A percentile compares a stretch with the other conserved stretches of the same genome.
Conservation (phyloP, 2,797 vertebrate species). For the Neosilurus mollespiculum region DNA sequence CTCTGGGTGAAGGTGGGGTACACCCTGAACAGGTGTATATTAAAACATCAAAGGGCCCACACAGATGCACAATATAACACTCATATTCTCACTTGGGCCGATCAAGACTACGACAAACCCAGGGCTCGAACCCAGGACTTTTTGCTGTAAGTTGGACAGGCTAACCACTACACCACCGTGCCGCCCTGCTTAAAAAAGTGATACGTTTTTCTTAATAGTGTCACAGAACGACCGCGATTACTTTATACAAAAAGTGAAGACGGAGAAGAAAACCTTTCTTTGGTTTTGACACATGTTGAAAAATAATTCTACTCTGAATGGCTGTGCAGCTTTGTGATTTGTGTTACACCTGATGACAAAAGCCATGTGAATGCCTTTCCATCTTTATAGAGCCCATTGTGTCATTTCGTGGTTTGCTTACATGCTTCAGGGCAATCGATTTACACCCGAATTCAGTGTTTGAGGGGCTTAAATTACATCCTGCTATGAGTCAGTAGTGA, state of each 20-base stretch:
- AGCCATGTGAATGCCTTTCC: constrained; percentile 7
- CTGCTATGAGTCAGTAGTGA: constrained; percentile 35
- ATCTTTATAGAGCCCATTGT: constrained; percentile 44
- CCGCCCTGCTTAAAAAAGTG: no score
- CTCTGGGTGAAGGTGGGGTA: no score
- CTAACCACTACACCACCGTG: no score
- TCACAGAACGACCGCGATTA: not conserved
- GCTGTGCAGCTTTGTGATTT: not conserved
- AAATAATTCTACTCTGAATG: not conserved
- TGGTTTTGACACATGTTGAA: constrained; percentile 3
- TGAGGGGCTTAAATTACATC: constrained; percentile 39
- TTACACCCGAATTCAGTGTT: constrained; percentile 6
- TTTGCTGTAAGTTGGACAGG: no score
- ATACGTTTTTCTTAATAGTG: not conserved
- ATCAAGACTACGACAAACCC: no score
- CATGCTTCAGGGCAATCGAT: constrained; percentile 29
- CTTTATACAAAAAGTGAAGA: constrained; percentile 11
- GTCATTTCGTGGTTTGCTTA: constrained; percentile 24
- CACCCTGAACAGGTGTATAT: no score
- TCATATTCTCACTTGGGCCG: no score
- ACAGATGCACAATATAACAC: no score
- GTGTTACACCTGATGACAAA: constrained; percentile 35
- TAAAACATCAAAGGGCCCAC: no score
- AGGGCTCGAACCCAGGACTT: no score
- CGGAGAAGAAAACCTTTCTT: not conserved